phyloP scores from a whole-genome alignment of 2,797 vertebrate genomes.

The Naso thynnoides region DNA sequence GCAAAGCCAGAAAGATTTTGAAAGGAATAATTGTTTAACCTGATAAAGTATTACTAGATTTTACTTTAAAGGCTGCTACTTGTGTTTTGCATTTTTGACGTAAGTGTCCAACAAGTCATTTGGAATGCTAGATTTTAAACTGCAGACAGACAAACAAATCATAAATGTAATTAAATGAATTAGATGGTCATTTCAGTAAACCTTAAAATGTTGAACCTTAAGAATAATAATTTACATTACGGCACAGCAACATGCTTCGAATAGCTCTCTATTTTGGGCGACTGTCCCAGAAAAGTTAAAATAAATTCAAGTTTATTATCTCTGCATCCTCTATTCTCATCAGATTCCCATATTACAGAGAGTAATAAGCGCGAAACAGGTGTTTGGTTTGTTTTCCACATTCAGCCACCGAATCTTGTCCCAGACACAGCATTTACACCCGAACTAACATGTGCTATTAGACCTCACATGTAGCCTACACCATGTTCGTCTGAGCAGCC shows the following conservation, averaged over 20 bases:
- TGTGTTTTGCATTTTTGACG: background rate
- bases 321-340: slow-evolving; percentile 16
- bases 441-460: slow-evolving; percentile 75
- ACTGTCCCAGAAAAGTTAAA: slow-evolving; percentile 20
- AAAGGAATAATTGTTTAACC: slow-evolving; percentile 56
- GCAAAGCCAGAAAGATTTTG: slow-evolving; percentile 54
- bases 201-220: slow-evolving; percentile 22
- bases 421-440: slow-evolving; percentile 83
- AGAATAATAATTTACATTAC: slow-evolving; percentile 22
- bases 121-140: background rate
- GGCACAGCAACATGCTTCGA: slow-evolving; percentile 20
- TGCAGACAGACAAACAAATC: background rate
- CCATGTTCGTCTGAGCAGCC: slow-evolving; percentile 74
- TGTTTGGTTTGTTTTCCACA: slow-evolving; percentile 79
- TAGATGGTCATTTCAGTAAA: background rate
- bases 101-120: background rate
- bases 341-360: slow-evolving; percentile 31
- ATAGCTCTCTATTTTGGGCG: slow-evolving; percentile 12
- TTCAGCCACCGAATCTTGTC: slow-evolving; percentile 66
- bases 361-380: slow-evolving; percentile 76
- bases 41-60: slow-evolving; percentile 34
- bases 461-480: slow-evolving; percentile 85
- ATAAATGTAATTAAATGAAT: slow-evolving; percentile 1
- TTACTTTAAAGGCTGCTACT: slow-evolving; percentile 3
- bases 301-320: slow-evolving; percentile 30